phyloP scores from a whole-genome alignment of 2,888 invertebrate genomes.

The Drosophila buzzatii region DNA sequence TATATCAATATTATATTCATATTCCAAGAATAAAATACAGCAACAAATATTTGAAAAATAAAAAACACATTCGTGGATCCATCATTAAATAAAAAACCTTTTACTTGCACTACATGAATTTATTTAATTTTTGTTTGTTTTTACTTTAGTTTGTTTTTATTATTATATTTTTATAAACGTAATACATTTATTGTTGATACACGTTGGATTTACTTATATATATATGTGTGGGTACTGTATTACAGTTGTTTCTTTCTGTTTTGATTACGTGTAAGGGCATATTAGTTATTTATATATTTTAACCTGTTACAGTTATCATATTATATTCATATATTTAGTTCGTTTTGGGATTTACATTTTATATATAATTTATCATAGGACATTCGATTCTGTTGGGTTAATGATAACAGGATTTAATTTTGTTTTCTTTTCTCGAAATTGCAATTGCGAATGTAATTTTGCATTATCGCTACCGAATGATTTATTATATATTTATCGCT shows the following conservation, averaged over 20 bases:
- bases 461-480: constrained; percentile 47
- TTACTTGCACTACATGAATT: constrained; percentile 68
- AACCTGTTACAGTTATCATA: constrained; percentile 49
- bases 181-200: constrained; percentile 81
- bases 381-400: constrained; percentile 31
- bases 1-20: constrained; percentile 71
- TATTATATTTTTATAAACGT: constrained; percentile 70
- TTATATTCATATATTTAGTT: constrained; percentile 56
- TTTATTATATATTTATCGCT: constrained; percentile 13
- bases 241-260: constrained; percentile 1
- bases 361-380: constrained; percentile 37
- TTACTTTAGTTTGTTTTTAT: constrained; percentile 60
- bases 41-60: constrained; percentile 53
- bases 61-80: not conserved
- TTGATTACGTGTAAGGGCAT: constrained; percentile 76
- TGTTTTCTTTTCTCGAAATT: constrained; percentile 34
- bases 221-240: constrained; percentile 39
- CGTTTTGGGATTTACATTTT: constrained; percentile 58
- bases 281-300: constrained; percentile 57
- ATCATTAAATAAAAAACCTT: constrained; percentile 5
- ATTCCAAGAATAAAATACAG: constrained; percentile 78
- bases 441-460: constrained; percentile 54
- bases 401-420: constrained; percentile 60
- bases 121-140: constrained; percentile 77
- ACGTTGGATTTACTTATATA: constrained; percentile 57